Base-by-base conservation (phyloP, 1,140 invertebrate genomes). In the Arctopsyche grandis region DNA sequence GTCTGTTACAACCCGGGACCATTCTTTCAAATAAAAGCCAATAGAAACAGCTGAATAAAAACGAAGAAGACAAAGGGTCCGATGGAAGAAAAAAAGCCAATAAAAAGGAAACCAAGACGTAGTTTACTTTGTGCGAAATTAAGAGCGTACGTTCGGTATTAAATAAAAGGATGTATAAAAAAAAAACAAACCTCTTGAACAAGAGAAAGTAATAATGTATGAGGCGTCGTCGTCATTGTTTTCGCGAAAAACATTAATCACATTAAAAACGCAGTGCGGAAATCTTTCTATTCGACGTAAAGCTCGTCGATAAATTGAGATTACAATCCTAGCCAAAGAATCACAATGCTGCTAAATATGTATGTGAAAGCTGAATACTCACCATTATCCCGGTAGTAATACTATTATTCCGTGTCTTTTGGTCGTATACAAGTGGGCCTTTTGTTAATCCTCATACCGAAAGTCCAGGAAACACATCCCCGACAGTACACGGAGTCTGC, bases 21-120 rank as follows among this genome's bases (percentile, higher is more conserved):
- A 75, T 75, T 75, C 78, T 79, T 79, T 75, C 78, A 79, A 79
- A 79, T 79, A 79, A 79, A 79, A 63, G 56, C 78, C 78, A 69
- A 79, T 79, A 75, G 70, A 74, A 66, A 75, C 74, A 69, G 78
- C 78, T 79, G 78, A 79, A 79, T 79, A 73, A 73, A 79, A 79
- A 69, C 70, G 38, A 60, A 69, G 70, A 79, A 79, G 63, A 79
- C 78, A 79, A 79, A 75, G 78, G 46, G 48, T 24, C 43, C 73
- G 22, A 52, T 56, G 73, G 58, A 22, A 63, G 74, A 63, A 75
- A 79, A 79, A 79, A 75, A 79, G 74, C 71, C 66, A 79, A 79
- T 79, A 76, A 56, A 79, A 79, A 79, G 71, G 63, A 69, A 77
- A 69, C 63, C 60, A 46, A 69, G 63, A 79, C 19, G 78, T 75